Base-by-base conservation (phyloP, 2,797 vertebrate genomes). In the Eleutherodactylus coqui region DNA sequence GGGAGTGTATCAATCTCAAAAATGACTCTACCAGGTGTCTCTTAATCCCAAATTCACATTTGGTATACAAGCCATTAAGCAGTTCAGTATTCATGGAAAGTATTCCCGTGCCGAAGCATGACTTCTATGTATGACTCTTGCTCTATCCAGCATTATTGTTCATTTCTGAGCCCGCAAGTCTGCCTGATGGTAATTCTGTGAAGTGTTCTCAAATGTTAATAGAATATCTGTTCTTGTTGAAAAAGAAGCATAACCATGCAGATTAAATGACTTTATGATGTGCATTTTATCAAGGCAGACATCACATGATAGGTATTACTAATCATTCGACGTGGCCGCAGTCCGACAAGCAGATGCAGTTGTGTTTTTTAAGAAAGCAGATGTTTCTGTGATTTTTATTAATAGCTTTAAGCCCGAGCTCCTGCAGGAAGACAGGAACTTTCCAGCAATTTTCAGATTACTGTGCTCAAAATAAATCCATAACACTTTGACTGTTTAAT, bases 351-450 rank as follows among this genome's bases (percentile, higher is more conserved):
- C 67, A 43, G 67, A 70, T 43, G 67, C 36, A 9, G 34, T 36
- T 69, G 64, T 69, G 32, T 64, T n/a, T 58, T n/a, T 36, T 69
- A 69, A 36, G 34, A 69, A 69, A 69, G 64, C 34, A 41, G 67
- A 43, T 70, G 38, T 70, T 41, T 70, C 67, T 70, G 67, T 70
- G 19, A 70, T n/a, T 43, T 70, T 70, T 70, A 70, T 70, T 41
- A 70, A 70, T 70, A 38, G 38, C 36, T 70, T 24, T 70, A 41
- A 70, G 67, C 21, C 11, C 3, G 36, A 41, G 67, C 21, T 70
- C 36, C 67, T 41, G 36, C 67, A 70, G 21, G 10, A 70, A n/a
- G n/a, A n/a, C 10, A 70, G 32, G 29, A 38, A 38, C 64, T 69
- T 19, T 64, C 64, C 62, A 64, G 13, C 16, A 21, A 36, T 38